Conservation (phyloP, 2,113 vertebrate species). For the Psephotus haematonotus region DNA sequence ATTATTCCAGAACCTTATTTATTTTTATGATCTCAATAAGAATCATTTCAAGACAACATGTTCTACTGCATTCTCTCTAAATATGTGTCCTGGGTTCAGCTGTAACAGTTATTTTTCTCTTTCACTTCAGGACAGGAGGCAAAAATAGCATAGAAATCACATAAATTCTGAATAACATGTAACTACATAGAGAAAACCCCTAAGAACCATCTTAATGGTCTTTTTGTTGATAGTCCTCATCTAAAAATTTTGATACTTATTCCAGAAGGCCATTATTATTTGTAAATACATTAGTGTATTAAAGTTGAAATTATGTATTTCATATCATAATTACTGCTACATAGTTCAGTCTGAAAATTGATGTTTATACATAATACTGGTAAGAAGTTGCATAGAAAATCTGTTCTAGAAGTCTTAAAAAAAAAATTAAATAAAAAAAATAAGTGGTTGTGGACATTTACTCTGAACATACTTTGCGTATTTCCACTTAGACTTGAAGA, state of each 20-base stretch:
- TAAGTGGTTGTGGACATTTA: background rate
- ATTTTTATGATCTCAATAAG: background rate
- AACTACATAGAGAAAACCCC: background rate
- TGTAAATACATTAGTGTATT: background rate
- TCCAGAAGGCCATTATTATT: background rate
- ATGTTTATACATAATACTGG: background rate
- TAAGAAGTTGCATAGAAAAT: background rate
- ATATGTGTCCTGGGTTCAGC: background rate
- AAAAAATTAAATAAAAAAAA: background rate
- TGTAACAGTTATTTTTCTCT: background rate
- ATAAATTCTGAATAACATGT: background rate
- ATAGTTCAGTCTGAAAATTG: background rate
- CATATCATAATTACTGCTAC: background rate
- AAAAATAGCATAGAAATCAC: background rate
- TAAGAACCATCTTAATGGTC: background rate
- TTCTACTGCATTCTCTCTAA: background rate
- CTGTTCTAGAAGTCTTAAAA: background rate
- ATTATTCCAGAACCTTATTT: background rate
- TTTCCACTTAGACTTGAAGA: background rate
- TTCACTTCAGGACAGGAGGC: background rate
- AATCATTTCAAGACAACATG: background rate
- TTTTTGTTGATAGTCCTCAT: background rate
- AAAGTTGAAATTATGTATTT: background rate
- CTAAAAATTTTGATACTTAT: background rate
- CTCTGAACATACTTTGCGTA: background rate